Percentiles rank a stretch among this genome's conserved stretches.
These are phyloP conservation scores for Pimpla rufipes DNA, from an alignment of 2,888 invertebrate species.

Conservation along the genomic window DNA sequence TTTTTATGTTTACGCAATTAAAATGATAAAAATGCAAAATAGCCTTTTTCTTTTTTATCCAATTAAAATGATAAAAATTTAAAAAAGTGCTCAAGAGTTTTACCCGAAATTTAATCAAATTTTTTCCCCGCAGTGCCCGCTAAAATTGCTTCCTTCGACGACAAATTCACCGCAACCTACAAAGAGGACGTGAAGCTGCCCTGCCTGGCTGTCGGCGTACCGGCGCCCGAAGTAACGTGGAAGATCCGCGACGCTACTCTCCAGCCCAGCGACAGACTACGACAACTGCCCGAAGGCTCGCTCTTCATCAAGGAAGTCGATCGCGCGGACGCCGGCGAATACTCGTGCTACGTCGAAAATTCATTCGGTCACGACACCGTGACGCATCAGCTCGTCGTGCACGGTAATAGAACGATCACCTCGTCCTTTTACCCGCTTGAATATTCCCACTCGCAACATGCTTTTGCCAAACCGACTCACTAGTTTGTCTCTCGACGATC, in stretches of 20 bases:
- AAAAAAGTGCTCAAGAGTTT: no score
- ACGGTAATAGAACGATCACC: conserved; percentile 86
- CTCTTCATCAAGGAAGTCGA: conserved; percentile 96
- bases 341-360: conserved; percentile 97
- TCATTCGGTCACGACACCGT: conserved; percentile 97
- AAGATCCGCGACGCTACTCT: conserved; percentile 91
- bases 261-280: conserved; percentile 92
- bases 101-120: no score
- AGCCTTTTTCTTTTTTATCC: no score
- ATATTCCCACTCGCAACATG: conserved; percentile 46
- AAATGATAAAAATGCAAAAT: no score
- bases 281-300: conserved; percentile 95
- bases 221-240: conserved; percentile 96
- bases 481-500: conserved; percentile 26
- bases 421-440: not conserved
- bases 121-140: conserved; percentile 90
- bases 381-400: conserved; percentile 94
- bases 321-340: conserved; percentile 96
- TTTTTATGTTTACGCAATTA: no score
- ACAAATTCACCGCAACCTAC: conserved; percentile 96
- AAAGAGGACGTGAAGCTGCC: conserved; percentile 96
- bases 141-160: conserved; percentile 97
- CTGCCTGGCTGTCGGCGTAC: conserved; percentile 96
- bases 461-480: conserved; percentile 39
- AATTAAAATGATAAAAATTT: no score